Evolutionary conservation across 2,797 vertebrate species (phyloP).

Genomic region (Emys orbicularis): DNA sequence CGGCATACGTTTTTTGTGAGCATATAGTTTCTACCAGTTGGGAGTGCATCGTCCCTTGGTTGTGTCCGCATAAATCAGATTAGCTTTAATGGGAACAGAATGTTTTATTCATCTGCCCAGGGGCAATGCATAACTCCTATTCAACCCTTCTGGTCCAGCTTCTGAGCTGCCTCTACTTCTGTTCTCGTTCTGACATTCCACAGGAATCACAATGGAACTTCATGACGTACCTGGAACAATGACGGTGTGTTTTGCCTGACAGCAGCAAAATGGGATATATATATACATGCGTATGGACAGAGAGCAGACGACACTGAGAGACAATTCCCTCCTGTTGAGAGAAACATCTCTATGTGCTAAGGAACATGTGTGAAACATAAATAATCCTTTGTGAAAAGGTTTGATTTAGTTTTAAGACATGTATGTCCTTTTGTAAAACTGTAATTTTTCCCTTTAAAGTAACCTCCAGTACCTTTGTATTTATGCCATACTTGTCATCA

Average conservation of each 20-base stretch:
- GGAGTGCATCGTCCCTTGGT: not conserved
- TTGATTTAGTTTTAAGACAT: not conserved
- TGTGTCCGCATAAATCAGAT: not conserved
- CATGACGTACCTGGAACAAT: not conserved
- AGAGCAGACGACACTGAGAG: not conserved
- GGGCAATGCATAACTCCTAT: not conserved
- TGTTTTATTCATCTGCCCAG: not conserved
- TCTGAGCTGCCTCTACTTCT: not conserved
- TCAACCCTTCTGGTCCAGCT: not conserved
- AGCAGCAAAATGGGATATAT: not conserved
- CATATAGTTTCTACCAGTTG: not conserved
- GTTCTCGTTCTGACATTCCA: not conserved
- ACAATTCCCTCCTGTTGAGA: not conserved
- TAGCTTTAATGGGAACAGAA: not conserved
- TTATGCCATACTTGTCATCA: not conserved
- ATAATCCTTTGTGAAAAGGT: not conserved
- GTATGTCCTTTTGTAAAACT: not conserved
- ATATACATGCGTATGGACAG: not conserved
- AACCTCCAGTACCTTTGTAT: not conserved
- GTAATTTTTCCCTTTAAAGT: not conserved
- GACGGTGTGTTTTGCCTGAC: not conserved
- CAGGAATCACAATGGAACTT: not conserved
- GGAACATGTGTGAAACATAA: not conserved
- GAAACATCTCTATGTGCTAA: not conserved
- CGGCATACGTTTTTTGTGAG: not conserved